Evolutionary conservation across 2,888 invertebrate species (phyloP).

Genomic region (Andrena chrysosceles): DNA sequence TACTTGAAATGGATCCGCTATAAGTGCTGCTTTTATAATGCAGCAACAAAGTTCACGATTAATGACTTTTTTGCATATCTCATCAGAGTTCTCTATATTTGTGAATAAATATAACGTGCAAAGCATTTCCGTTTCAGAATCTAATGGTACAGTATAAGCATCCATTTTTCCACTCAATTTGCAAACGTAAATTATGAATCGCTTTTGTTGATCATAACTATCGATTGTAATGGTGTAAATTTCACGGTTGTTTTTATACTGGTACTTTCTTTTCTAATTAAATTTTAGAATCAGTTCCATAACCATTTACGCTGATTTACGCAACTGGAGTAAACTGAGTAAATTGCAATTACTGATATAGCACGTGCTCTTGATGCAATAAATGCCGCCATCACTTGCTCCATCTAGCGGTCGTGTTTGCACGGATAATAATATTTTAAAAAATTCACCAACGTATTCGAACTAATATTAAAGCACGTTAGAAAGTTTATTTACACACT

Average conservation of each 20-base stretch:
- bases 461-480: neutral
- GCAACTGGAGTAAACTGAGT: neutral
- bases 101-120: constrained; percentile 86
- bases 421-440: neutral
- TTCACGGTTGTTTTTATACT: neutral
- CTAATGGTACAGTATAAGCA: constrained; percentile 79
- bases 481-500: neutral
- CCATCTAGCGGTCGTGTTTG: neutral
- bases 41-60: constrained; percentile 87
- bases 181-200: neutral
- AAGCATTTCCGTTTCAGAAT: constrained; percentile 84
- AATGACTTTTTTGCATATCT: constrained; percentile 86
- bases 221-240: neutral
- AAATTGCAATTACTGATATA: neutral
- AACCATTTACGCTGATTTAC: neutral
- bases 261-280: neutral
- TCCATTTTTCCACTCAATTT: constrained; percentile 55
- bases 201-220: neutral
- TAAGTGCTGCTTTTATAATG: constrained; percentile 87
- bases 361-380: neutral
- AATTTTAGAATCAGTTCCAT: neutral
- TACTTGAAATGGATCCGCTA: constrained; percentile 88
- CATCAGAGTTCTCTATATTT: constrained; percentile 87
- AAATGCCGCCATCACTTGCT: neutral
- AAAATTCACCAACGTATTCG: neutral